Conservation (phyloP, 2,888 invertebrate species). For the Gymnocheta viridis region DNA sequence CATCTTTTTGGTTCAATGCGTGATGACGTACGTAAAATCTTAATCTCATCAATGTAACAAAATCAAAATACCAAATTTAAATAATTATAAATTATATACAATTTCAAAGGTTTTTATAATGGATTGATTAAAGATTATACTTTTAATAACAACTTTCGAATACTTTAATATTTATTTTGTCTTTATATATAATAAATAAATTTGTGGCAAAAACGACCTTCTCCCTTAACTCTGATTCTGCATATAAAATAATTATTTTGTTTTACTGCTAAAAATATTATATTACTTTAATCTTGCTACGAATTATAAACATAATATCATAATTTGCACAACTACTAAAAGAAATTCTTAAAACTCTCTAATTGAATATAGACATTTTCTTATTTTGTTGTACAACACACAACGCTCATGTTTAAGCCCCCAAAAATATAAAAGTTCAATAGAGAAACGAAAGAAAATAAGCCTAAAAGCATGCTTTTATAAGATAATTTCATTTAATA, state of each 20-base stretch:
- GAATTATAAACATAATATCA: conserved; percentile 22
- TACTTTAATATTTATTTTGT: background rate
- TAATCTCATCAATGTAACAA: too few species aligned
- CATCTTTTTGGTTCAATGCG: too few species aligned
- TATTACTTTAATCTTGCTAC: background rate
- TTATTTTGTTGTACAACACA: background rate
- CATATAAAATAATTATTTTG: background rate
- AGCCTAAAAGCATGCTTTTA: conserved; percentile 47
- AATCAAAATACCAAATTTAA: too few species aligned
- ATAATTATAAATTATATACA: too few species aligned
- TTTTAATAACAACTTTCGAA: too few species aligned
- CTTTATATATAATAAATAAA: too few species aligned
- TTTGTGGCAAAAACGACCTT: background rate
- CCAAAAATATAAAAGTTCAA: background rate
- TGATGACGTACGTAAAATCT: too few species aligned
- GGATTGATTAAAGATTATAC: too few species aligned
- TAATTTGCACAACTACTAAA: background rate
- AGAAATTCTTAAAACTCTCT: conserved; percentile 12
- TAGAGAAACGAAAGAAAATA: conserved; percentile 7
- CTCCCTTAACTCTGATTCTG: background rate
- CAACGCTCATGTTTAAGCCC: background rate
- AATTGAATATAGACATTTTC: conserved; percentile 44
- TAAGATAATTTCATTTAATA: conserved; percentile 63
- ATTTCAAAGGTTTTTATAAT: too few species aligned
- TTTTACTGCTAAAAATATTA: background rate